Evolutionary conservation across 2,113 vertebrate genomes (phyloP).

Genomic region (Phrynocephalus versicolor): DNA sequence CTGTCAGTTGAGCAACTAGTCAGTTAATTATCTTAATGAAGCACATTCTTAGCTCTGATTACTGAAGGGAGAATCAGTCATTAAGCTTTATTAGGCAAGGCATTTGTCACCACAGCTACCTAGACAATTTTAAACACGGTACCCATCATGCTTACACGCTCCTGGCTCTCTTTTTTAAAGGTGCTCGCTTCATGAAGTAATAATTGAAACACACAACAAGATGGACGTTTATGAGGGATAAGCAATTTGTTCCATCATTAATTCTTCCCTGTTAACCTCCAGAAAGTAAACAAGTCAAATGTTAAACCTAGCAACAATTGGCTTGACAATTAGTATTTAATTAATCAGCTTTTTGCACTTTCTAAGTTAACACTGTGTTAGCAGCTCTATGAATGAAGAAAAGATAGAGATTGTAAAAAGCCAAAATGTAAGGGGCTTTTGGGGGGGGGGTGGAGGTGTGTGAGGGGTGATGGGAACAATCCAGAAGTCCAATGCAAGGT

Average conservation of each 20-base stretch:
- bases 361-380: conserved; percentile 47
- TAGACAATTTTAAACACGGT: conserved; percentile 49
- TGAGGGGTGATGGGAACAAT: background rate
- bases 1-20: conserved; percentile 62
- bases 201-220: conserved; percentile 36
- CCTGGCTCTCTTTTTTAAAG: conserved; percentile 26
- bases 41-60: conserved; percentile 68
- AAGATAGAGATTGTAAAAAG: background rate
- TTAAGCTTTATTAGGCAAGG: conserved; percentile 69
- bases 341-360: conserved; percentile 65
- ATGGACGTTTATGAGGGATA: conserved; percentile 55
- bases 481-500: background rate
- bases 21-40: conserved; percentile 77
- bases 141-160: conserved; percentile 6
- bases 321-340: conserved; percentile 62
- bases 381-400: conserved; percentile 27
- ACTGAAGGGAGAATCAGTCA: conserved; percentile 65
- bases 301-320: conserved; percentile 54
- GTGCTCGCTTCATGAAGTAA: conserved; percentile 62
- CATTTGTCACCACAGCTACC: conserved; percentile 67
- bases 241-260: conserved; percentile 68
- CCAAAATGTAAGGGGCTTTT: background rate
- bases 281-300: conserved; percentile 65
- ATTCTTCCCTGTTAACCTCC: conserved; percentile 57
- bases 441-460: rapidly evolving